Evolutionary conservation across 2,888 invertebrate genomes (phyloP).

Genomic region (Lasioglossum marginatum): DNA sequence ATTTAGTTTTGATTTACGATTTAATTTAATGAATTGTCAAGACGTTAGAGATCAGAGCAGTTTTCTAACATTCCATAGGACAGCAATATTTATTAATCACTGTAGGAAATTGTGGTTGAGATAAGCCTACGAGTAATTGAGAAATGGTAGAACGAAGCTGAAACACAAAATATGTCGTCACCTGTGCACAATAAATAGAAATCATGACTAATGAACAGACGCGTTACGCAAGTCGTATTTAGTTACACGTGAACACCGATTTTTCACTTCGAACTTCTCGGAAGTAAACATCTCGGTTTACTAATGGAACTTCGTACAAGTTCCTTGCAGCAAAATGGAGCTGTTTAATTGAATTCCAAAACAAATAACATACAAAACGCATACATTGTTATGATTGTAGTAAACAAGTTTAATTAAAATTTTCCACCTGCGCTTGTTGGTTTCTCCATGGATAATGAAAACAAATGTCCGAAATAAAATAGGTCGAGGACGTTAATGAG

Average conservation of each 20-base stretch:
- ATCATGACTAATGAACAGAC: neutral
- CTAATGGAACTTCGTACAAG: neutral
- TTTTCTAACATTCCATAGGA: neutral
- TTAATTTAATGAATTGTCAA: no score
- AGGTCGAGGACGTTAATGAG: neutral
- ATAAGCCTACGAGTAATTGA: neutral
- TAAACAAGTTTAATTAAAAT: neutral
- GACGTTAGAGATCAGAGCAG: neutral
- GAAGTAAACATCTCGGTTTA: neutral
- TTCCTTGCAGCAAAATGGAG: no score
- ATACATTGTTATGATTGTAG: neutral
- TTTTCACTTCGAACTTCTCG: neutral
- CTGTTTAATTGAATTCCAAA: neutral
- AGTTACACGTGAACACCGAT: neutral
- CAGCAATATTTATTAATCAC: neutral
- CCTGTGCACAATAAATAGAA: conserved; percentile 12
- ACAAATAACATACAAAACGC: neutral
- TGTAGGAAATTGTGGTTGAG: neutral
- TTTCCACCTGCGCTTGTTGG: neutral
- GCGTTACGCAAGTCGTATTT: conserved; percentile 8
- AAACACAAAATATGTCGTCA: neutral
- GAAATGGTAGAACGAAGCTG: neutral
- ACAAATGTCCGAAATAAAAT: neutral
- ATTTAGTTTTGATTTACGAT: no score
- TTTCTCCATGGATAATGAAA: neutral